Evolutionary conservation across 2,113 vertebrate genomes (phyloP), one percentile per base, ranked within the genome.

Genomic region (Cochlearius cochlearius): DNA sequence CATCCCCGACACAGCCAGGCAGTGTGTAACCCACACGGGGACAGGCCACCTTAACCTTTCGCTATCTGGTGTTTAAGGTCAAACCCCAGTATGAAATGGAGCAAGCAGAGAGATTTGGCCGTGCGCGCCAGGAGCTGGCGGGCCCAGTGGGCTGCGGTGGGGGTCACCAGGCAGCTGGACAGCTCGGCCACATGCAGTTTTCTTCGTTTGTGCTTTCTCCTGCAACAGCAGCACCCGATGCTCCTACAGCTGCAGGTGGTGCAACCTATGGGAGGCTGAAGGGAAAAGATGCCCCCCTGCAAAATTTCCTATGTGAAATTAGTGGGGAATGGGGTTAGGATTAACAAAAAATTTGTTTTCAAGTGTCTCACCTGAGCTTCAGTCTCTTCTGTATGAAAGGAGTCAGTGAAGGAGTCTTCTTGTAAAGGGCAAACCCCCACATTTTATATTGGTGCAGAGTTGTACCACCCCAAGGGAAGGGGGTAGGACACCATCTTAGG

Each of bases 1-100:
- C 11, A 32, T 17, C 47, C 36, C 9, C 13, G 10, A 30, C 63
- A 12, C 1, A 1, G 27, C 63, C 71, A 38, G n/a, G 52, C 27
- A 56, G n/a, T 4, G 3, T 0, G 0, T 15, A 67, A 49, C 25
- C 18, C 39, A 38, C 3, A 1, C 17, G 43, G 43, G 60, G 29
- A 23, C 21, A 38, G 36, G 32, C 41, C 60, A 74, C 30, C 81
- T 39, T 25, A 34, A 36, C 23, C 39, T 71, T 76, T 60, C 2
- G 4, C 32, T 81, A 1, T 15, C 19, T 14, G 6, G 15, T 34
- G 15, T n/a, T 63, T 49, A 41, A 19, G 34, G 72, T 64, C 53
- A 60, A 77, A 69, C 11, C 17, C 7, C 13, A 1, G 11, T 7
- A 4, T 20, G 26, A 76, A 86, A 68, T 2, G 38, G 26, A 84